Conservation (phyloP, 2,113 vertebrate species). For the Chaetodon trifascialis region DNA sequence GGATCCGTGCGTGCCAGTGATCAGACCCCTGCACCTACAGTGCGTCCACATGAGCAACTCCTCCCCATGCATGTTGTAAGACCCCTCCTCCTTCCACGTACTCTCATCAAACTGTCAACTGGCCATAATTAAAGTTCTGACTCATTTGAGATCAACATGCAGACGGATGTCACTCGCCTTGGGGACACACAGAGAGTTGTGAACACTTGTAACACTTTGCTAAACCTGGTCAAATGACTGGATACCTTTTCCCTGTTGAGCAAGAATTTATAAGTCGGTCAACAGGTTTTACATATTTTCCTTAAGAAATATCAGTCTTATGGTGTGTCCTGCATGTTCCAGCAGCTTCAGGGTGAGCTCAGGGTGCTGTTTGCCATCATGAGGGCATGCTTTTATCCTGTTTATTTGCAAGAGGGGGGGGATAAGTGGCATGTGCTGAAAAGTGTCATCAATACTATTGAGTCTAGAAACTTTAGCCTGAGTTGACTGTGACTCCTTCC, state of each 20-base stretch:
- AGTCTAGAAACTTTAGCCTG: slow-evolving; percentile 71
- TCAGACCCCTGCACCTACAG: slow-evolving; percentile 17
- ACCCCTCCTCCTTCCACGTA: slow-evolving; percentile 18
- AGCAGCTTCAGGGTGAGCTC: background rate
- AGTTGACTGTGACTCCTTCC: slow-evolving; percentile 70
- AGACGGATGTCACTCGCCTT: slow-evolving; percentile 5
- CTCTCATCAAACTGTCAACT: slow-evolving; percentile 82
- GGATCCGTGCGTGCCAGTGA: slow-evolving; percentile 25
- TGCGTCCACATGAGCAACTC: slow-evolving; percentile 28
- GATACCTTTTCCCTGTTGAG: background rate
- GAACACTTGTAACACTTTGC: slow-evolving; percentile 1
- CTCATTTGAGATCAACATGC: slow-evolving; percentile 49
- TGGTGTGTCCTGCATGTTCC: background rate
- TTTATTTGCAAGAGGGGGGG: background rate
- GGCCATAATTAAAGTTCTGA: slow-evolving; percentile 76
- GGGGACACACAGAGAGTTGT: background rate
- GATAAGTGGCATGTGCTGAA: slow-evolving; percentile 77
- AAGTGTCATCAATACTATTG: slow-evolving; percentile 79
- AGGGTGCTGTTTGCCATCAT: slow-evolving; percentile 15
- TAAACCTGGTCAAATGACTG: background rate
- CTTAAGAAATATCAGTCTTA: background rate
- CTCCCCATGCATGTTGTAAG: slow-evolving; percentile 9
- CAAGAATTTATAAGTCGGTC: background rate
- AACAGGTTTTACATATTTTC: background rate
- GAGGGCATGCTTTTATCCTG: slow-evolving; percentile 31